phyloP scores from a whole-genome alignment of 2,888 invertebrate species.

The Acanthopleura granulata region DNA sequence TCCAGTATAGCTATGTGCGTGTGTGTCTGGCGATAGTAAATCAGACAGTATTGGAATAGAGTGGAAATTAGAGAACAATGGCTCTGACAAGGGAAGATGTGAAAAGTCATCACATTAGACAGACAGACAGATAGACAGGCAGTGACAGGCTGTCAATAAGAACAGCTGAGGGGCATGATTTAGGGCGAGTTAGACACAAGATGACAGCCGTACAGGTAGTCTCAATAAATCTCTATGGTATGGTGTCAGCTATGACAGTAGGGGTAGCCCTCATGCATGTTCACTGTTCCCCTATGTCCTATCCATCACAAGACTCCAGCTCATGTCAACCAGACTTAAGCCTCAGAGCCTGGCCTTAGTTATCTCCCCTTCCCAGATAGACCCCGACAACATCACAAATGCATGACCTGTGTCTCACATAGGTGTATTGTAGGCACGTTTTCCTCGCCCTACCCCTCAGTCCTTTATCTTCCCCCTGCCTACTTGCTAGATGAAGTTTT shows the following conservation, averaged over 20 bases:
- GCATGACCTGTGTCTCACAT: too few species aligned
- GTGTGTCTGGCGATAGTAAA: too few species aligned
- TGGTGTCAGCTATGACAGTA: constrained; percentile 16
- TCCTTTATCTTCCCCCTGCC: too few species aligned
- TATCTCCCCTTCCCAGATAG: background rate
- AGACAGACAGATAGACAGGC: background rate
- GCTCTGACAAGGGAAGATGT: too few species aligned
- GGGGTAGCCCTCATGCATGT: constrained; percentile 13
- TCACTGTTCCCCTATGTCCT: background rate
- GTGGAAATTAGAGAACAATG: too few species aligned
- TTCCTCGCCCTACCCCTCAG: too few species aligned
- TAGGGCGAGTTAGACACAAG: background rate
- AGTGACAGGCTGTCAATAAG: background rate
- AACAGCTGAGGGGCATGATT: background rate
- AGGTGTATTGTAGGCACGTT: too few species aligned
- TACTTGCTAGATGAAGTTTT: too few species aligned
- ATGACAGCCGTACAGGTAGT: constrained; percentile 11
- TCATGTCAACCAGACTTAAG: background rate
- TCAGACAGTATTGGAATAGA: too few species aligned
- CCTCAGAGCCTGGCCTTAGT: background rate
- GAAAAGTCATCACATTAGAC: background rate
- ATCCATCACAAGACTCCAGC: constrained; percentile 1
- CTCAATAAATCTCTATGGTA: constrained; percentile 10
- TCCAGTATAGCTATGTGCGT: too few species aligned
- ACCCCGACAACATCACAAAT: too few species aligned